Evolutionary conservation across 2,888 invertebrate species (phyloP).

Genomic region (Phytoseiulus persimilis): DNA sequence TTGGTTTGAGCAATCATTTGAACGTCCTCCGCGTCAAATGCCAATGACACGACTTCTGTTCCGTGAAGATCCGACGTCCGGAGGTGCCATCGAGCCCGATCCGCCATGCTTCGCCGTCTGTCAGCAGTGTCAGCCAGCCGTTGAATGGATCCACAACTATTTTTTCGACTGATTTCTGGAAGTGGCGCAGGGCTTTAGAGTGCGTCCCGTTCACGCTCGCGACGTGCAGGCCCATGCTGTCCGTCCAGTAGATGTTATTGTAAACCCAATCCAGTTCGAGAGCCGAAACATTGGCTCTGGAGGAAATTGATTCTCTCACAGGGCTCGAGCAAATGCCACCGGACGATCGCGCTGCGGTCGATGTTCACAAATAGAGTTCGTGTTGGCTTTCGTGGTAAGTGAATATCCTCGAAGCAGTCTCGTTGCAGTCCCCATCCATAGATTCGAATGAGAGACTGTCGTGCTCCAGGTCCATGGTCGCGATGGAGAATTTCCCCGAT

Average conservation of each 20-base stretch:
- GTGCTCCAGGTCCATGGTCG: not conserved
- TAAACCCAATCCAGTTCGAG: slow-evolving; percentile 9
- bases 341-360: slow-evolving; percentile 8
- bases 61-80: not conserved
- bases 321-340: not conserved
- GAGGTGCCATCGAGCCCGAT: slow-evolving; percentile 6
- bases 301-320: not conserved
- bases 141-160: not conserved
- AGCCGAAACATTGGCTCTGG: not conserved
- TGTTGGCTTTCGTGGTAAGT: not conserved
- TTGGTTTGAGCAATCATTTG: slow-evolving; percentile 5
- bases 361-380: not conserved
- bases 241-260: slow-evolving; percentile 13
- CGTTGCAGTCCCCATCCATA: not conserved
- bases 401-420: not conserved
- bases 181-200: not conserved
- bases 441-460: not conserved
- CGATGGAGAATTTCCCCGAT: not conserved
- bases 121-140: not conserved
- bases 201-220: not conserved
- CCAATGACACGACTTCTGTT: not conserved
- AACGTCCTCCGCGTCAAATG: slow-evolving; percentile 19
- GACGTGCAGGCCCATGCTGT: not conserved
- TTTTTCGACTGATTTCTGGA: not conserved
- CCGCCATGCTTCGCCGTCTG: not conserved